These are phyloP conservation scores for Drosophila testacea DNA, from an alignment of 2,888 invertebrate species.

Conservation along the genomic window DNA sequence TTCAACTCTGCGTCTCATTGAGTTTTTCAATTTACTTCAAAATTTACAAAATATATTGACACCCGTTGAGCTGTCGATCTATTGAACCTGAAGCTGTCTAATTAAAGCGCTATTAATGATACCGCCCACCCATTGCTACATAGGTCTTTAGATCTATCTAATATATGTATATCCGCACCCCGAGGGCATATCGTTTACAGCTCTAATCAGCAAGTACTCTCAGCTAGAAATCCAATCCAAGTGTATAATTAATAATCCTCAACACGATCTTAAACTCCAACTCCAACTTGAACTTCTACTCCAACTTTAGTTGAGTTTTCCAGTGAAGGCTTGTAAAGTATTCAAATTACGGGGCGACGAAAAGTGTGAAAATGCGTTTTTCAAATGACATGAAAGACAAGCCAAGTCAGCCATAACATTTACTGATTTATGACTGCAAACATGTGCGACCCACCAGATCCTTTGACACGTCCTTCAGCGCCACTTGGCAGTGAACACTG, in stretches of 20 bases:
- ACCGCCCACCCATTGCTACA: slow-evolving; percentile 67
- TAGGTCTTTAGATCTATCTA: slow-evolving; percentile 10
- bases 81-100: slow-evolving; percentile 54
- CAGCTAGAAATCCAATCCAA: slow-evolving; percentile 75
- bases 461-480: slow-evolving; percentile 72
- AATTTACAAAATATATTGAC: slow-evolving; percentile 20
- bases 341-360: slow-evolving; percentile 79
- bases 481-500: slow-evolving; percentile 55
- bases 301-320: slow-evolving; percentile 37
- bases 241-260: slow-evolving; percentile 76
- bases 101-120: slow-evolving; percentile 71
- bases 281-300: neutral
- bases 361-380: slow-evolving; percentile 84
- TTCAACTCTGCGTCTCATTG: slow-evolving; percentile 25
- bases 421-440: slow-evolving; percentile 85
- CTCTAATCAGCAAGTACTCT: slow-evolving; percentile 58
- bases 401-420: slow-evolving; percentile 78
- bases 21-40: slow-evolving; percentile 44
- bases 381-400: slow-evolving; percentile 73
- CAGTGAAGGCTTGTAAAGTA: slow-evolving; percentile 76
- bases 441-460: slow-evolving; percentile 84
- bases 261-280: neutral
- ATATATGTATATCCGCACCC: neutral
- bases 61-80: slow-evolving; percentile 49
- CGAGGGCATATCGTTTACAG: slow-evolving; percentile 55